Conservation (phyloP, 2,888 invertebrate genomes). For the Drosophila gaucha region DNA sequence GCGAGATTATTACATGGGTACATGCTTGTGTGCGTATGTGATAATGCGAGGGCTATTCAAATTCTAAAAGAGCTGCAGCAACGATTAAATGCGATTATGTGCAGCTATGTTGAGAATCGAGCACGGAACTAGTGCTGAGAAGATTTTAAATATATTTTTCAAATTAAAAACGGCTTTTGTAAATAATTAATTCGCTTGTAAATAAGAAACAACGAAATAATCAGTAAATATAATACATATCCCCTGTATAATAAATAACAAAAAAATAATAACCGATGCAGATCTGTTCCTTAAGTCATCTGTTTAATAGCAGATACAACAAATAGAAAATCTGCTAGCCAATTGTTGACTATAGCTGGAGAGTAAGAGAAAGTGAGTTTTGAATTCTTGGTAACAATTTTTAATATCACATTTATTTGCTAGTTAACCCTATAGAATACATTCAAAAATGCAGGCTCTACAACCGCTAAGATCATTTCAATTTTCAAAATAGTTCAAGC, state of each 20-base stretch:
- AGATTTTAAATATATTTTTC: not conserved
- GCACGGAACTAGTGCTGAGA: not conserved
- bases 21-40: not conserved
- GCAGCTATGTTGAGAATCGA: not conserved
- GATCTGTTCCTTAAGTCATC: not conserved
- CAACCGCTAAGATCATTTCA: not conserved
- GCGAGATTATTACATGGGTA: slow-evolving; percentile 17
- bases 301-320: too few species aligned
- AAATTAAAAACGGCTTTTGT: not conserved
- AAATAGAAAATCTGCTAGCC: too few species aligned
- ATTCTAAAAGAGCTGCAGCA: slow-evolving; percentile 14
- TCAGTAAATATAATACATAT: not conserved
- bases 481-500: slow-evolving; percentile 34
- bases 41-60: slow-evolving; percentile 14
- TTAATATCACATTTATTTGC: not conserved
- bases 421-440: not conserved
- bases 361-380: too few species aligned
- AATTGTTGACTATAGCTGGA: too few species aligned
- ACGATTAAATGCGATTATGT: slow-evolving; percentile 30
- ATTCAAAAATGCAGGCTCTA: not conserved
- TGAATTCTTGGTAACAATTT: too few species aligned
- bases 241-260: not conserved
- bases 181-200: too few species aligned
- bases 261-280: not conserved
- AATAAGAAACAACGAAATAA: not conserved